Conservation (phyloP, 2,113 vertebrate species). For the Xenopus laevis region DNA sequence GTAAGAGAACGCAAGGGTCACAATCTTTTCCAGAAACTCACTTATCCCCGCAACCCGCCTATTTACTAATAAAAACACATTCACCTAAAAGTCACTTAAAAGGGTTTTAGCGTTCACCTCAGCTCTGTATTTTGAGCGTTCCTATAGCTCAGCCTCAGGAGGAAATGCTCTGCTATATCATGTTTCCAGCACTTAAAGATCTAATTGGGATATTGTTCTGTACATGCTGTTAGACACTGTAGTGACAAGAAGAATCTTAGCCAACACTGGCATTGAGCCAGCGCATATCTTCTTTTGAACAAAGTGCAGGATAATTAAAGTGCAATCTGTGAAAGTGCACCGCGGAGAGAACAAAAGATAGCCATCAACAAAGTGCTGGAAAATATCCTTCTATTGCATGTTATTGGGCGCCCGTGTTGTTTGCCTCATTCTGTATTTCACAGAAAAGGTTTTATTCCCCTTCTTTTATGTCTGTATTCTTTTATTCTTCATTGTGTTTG, state of each 20-base stretch:
- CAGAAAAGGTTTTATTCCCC: conserved; percentile 42
- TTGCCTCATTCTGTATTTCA: conserved; percentile 33
- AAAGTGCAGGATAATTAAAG: conserved; percentile 70
- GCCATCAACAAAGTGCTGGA: conserved; percentile 49
- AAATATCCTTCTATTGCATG: conserved; percentile 49
- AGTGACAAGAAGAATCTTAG: conserved; percentile 64
- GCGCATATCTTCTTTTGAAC: conserved; percentile 58
- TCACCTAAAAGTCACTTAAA: conserved; percentile 1
- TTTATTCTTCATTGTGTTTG: conserved; percentile 29
- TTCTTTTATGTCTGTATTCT: conserved; percentile 6
- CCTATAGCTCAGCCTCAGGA: conserved; percentile 36
- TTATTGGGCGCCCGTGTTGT: conserved; percentile 31
- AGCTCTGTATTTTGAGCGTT: conserved; percentile 51
- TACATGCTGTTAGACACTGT: conserved; percentile 63
- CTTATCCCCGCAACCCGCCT: not conserved
- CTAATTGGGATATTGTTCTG: conserved; percentile 71
- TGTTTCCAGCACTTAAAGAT: conserved; percentile 61
- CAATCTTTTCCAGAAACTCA: not conserved
- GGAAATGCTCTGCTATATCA: conserved; percentile 42
- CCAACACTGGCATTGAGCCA: conserved; percentile 60
- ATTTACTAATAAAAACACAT: conserved; percentile 18
- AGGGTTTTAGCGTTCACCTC: conserved; percentile 29
- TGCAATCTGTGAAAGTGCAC: conserved; percentile 36
- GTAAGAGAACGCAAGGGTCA: not conserved
- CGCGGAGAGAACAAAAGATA: conserved; percentile 52